phyloP scores from a whole-genome alignment of 2,888 invertebrate species.

The Plebejus argus region DNA sequence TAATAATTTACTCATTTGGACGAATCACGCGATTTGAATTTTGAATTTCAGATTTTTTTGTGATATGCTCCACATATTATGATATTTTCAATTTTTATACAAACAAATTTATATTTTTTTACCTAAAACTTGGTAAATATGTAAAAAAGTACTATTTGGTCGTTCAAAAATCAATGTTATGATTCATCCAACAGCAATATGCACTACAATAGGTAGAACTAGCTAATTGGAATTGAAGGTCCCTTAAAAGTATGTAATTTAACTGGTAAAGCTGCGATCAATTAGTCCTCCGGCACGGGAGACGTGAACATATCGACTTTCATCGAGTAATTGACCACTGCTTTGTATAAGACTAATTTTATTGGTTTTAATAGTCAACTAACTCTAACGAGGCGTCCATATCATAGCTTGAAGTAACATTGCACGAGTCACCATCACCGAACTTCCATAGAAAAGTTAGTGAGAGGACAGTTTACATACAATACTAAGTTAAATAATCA shows the following conservation, averaged over 20 bases:
- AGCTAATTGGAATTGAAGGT: conserved; percentile 81
- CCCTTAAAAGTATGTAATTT: conserved; percentile 80
- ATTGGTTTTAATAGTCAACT: conserved; percentile 76
- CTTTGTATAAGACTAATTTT: conserved; percentile 74
- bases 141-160: conserved; percentile 79
- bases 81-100: conserved; percentile 69
- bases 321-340: conserved; percentile 70
- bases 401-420: conserved; percentile 75
- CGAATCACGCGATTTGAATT: conserved; percentile 61
- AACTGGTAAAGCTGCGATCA: conserved; percentile 72
- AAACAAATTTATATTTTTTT: conserved; percentile 64
- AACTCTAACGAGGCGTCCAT: conserved; percentile 78
- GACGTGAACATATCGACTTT: conserved; percentile 32
- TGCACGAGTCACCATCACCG: conserved; percentile 76
- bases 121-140: conserved; percentile 69
- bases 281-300: conserved; percentile 51
- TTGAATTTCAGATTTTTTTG: conserved; percentile 59
- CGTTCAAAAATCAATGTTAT: conserved; percentile 65
- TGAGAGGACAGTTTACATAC: conserved; percentile 61
- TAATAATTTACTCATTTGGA: conserved; percentile 67
- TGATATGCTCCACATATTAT: conserved; percentile 78
- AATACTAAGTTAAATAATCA: conserved; percentile 65
- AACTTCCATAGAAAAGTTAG: conserved; percentile 69
- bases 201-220: conserved; percentile 78
- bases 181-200: conserved; percentile 71